Conservation (phyloP, 2,888 invertebrate species). For the Stenodema calcarata region DNA sequence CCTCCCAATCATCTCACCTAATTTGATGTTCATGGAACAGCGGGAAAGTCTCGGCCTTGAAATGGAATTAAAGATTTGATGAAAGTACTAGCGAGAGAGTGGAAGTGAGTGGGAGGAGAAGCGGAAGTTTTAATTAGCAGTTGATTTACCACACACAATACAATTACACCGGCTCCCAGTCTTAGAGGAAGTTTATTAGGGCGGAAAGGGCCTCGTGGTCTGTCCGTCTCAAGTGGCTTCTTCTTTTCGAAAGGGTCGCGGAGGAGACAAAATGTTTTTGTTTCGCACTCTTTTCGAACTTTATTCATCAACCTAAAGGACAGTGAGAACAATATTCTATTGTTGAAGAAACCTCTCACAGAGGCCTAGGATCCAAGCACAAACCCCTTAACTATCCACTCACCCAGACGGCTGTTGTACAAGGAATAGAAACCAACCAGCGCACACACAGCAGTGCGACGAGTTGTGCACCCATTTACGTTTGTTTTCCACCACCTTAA, state of each 20-base stretch:
- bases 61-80: background rate
- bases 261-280: background rate
- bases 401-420: no score
- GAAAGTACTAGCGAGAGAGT: background rate
- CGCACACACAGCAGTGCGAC: no score
- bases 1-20: background rate
- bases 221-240: background rate
- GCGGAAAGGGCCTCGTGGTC: background rate
- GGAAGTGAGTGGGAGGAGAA: background rate
- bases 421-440: no score
- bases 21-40: background rate
- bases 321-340: no score
- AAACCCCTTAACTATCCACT: no score
- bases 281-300: background rate
- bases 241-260: background rate
- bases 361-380: no score
- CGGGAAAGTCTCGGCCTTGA: background rate
- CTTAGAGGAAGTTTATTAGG: background rate
- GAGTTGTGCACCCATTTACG: no score
- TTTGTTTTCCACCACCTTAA: no score
- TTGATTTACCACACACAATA: background rate
- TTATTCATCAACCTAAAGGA: no score
- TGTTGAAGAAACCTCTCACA: no score
- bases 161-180: background rate
- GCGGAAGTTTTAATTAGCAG: background rate